Conservation (phyloP, 2,113 vertebrate genomes). For the Nettapus auritus region DNA sequence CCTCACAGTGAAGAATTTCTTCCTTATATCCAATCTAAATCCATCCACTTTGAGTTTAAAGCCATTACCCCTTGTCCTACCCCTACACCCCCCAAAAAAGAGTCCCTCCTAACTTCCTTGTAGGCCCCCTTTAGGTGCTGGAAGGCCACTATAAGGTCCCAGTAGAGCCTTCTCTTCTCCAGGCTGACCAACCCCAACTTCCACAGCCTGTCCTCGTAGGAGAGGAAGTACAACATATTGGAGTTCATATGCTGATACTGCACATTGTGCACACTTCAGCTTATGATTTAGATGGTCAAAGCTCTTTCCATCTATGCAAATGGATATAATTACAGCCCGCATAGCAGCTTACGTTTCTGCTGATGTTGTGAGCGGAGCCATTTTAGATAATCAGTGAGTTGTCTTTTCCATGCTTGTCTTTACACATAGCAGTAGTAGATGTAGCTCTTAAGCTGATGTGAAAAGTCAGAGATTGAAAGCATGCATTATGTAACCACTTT, state of each 20-base stretch:
- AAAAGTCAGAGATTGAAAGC: neutral
- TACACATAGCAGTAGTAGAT: neutral
- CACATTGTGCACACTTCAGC: neutral
- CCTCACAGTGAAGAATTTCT: no score
- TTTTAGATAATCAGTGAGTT: neutral
- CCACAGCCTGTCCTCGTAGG: no score
- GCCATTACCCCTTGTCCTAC: no score
- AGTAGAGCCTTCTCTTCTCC: no score
- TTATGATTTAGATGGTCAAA: neutral
- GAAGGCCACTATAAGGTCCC: no score
- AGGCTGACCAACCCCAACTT: no score
- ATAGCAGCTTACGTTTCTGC: neutral
- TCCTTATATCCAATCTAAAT: no score
- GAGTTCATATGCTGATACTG: neutral
- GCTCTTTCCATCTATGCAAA: neutral
- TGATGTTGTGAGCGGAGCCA: neutral
- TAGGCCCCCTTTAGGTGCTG: no score
- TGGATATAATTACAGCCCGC: neutral
- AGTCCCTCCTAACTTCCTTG: no score
- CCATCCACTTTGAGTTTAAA: no score
- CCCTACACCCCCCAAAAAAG: no score
- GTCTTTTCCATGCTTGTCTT: neutral
- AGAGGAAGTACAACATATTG: neutral
- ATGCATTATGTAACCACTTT: neutral
- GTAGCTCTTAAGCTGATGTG: neutral